phyloP scores from a whole-genome alignment of 1,140 invertebrate genomes.

The Apis laboriosa region DNA sequence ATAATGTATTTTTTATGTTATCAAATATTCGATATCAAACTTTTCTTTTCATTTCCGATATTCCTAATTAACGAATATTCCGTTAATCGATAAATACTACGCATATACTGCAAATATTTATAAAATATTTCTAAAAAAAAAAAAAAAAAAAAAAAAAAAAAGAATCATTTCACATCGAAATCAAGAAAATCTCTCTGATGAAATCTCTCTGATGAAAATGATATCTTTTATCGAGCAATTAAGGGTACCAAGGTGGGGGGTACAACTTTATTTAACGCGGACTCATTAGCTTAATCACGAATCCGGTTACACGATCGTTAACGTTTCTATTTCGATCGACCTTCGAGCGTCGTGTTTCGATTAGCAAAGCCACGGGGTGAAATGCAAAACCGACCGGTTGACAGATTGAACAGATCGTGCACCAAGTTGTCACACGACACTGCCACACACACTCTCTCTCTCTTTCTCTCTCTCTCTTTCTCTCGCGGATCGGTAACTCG shows the following conservation, averaged over 20 bases:
- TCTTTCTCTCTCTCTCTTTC: background rate
- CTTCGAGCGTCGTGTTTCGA: slow-evolving; percentile 30
- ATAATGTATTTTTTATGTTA: no score
- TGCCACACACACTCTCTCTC: background rate
- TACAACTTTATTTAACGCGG: background rate
- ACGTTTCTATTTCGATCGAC: slow-evolving; percentile 18
- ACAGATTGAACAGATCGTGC: slow-evolving; percentile 37
- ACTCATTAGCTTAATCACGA: slow-evolving; percentile 30
- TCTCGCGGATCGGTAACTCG: slow-evolving; percentile 34
- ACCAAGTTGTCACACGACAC: background rate
- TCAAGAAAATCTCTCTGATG: background rate
- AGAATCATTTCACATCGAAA: background rate
- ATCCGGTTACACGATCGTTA: slow-evolving; percentile 15
- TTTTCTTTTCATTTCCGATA: no score
- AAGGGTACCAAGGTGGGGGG: background rate
- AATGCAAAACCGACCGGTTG: slow-evolving; percentile 30
- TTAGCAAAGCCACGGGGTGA: slow-evolving; percentile 7
- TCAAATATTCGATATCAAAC: no score
- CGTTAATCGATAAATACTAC: no score
- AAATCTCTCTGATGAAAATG: background rate
- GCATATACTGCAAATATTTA: no score
- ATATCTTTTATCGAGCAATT: background rate
- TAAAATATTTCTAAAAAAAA: background rate
- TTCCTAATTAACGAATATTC: no score
- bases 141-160: background rate